Evolutionary conservation across 2,113 vertebrate genomes (phyloP), one percentile per base, ranked within the genome.

Genomic region (Saguinus imperator): DNA sequence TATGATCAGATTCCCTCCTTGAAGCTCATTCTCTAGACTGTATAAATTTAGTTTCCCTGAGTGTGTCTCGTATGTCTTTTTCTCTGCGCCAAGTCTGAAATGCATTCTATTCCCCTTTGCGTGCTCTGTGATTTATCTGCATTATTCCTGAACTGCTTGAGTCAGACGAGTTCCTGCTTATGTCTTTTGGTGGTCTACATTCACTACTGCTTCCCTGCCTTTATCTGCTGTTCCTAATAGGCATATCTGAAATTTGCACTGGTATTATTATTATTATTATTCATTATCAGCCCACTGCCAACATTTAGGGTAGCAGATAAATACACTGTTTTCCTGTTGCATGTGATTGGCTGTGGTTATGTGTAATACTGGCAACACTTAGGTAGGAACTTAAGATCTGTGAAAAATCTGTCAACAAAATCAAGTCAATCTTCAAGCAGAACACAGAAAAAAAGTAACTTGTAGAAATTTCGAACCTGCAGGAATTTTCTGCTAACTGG

Each of bases 1-100:
- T 88, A 92, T 95, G 96, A 97, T 97, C 96, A 97, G 92, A 77
- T 97, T 97, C 73, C 96, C 85, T 96, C 89, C 95, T 83, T 57
- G 84, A 87, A 97, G 89, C 82, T 97, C 87, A 94, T 95, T 95
- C 92, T 86, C 89, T 94, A 84, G 84, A 94, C 93, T 96, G 93
- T 95, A 92, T 95, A 97, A 96, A 97, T 97, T 98, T 94, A 88
- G 87, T 96, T 92, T 96, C 81, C 90, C 72, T 0, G 43, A 92
- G 96, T 97, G 92, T 94, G 81, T 94, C 95, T 97, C 95, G 37
- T 93, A 83, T 94, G 91, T 95, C 95, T 97, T 92, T 97, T 84
- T 52, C 66, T 96, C 64, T 61, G 81, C 96, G 93, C 97, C 83
- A 96, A 85, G 43, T 37, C 84, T 80, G 84, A 95, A 91, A 94